A percentile compares a stretch with the other conserved stretches of the same genome.
phyloP scores from a whole-genome alignment of 2,888 invertebrate genomes.

The Lasioglossum morio region DNA sequence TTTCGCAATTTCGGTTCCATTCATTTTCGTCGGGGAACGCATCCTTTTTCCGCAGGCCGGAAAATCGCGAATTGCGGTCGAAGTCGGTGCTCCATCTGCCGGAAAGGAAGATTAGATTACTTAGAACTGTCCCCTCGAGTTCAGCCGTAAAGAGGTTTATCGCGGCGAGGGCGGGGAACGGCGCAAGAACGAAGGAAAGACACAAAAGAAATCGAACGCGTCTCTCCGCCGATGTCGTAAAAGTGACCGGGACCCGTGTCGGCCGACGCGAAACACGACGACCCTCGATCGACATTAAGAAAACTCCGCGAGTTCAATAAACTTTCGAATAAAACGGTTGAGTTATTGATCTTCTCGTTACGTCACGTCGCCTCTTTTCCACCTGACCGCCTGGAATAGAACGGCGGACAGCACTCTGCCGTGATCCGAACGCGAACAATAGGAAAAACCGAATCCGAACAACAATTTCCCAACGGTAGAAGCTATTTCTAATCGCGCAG shows the following conservation, averaged over 20 bases:
- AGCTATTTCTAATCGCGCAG: neutral
- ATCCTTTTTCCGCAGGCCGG: neutral
- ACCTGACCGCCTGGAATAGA: slow-evolving; percentile 32
- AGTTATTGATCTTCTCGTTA: slow-evolving; percentile 75
- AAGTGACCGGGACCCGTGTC: slow-evolving; percentile 13
- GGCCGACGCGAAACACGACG: neutral
- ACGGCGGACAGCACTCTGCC: neutral
- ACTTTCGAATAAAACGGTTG: slow-evolving; percentile 65
- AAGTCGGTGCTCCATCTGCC: slow-evolving; percentile 16
- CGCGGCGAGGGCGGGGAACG: neutral
- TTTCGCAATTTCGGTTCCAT: no score
- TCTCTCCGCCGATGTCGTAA: slow-evolving; percentile 34
- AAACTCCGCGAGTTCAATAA: slow-evolving; percentile 52
- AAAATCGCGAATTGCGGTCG: slow-evolving; percentile 19
- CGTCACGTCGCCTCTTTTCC: slow-evolving; percentile 69
- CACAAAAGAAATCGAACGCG: slow-evolving; percentile 12
- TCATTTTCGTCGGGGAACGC: neutral
- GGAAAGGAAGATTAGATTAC: slow-evolving; percentile 52
- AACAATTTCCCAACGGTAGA: neutral
- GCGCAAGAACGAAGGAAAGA: neutral
- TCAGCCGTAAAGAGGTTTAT: slow-evolving; percentile 50
- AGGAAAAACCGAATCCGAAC: neutral
- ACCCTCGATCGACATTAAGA: slow-evolving; percentile 22
- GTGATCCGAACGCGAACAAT: slow-evolving; percentile 7
- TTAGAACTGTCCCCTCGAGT: slow-evolving; percentile 39